phyloP scores from a whole-genome alignment of 2,797 vertebrate genomes.

The Sebastes baramenuke region DNA sequence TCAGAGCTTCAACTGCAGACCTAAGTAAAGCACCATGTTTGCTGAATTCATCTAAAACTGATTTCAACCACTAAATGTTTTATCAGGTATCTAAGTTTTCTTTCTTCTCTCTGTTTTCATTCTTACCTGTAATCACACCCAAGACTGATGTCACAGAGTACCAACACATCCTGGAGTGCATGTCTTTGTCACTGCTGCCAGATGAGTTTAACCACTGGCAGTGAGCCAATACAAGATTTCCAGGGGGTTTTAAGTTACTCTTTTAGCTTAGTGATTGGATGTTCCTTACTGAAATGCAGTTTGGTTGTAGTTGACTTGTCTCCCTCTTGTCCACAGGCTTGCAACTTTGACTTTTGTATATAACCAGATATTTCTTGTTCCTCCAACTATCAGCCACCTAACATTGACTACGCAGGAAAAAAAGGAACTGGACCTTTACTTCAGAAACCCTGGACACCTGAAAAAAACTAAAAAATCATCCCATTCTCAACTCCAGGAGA shows the following conservation, averaged over 20 bases:
- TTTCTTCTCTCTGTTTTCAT: neutral
- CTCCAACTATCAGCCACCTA: neutral
- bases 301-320: neutral
- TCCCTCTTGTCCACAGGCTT: neutral
- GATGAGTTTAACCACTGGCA: neutral
- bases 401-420: neutral
- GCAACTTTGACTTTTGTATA: neutral
- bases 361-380: neutral
- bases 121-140: neutral
- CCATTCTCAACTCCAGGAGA: neutral
- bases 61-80: neutral
- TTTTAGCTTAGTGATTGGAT: neutral
- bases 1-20: no score
- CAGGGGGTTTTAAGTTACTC: neutral
- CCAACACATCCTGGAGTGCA: neutral
- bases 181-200: neutral
- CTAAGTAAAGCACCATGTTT: neutral
- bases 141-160: neutral
- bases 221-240: neutral
- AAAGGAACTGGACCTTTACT: neutral
- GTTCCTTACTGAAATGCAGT: neutral
- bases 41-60: neutral
- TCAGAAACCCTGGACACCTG: neutral
- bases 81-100: neutral
- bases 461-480: neutral